These are phyloP conservation scores for Protonemura montana DNA, from an alignment of 2,888 invertebrate species.

Conservation along the genomic window DNA sequence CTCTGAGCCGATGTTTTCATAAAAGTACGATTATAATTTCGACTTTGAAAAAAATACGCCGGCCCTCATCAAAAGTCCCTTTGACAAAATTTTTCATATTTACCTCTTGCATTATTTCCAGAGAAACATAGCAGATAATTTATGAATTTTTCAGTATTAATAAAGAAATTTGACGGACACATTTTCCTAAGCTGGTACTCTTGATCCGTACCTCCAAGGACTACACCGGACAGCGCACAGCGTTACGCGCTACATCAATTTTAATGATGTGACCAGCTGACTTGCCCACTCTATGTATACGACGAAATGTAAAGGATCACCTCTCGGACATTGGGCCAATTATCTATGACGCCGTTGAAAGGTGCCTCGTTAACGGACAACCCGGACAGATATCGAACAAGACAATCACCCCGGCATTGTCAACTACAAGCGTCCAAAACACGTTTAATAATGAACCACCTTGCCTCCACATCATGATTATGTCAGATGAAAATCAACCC, in stretches of 20 bases:
- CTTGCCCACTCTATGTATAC: not conserved
- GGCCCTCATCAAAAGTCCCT: not conserved
- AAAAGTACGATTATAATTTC: not conserved
- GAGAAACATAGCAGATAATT: not conserved
- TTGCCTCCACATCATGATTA: not conserved
- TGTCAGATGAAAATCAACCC: not conserved
- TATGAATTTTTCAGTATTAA: not conserved
- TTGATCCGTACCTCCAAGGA: not conserved
- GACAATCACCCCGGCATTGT: not conserved
- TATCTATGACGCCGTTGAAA: conserved; percentile 1
- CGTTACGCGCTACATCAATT: conserved; percentile 21
- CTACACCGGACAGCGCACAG: not conserved
- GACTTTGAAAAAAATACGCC: not conserved
- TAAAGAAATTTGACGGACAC: not conserved
- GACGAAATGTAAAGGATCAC: not conserved
- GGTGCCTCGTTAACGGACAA: not conserved
- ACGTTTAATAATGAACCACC: not conserved
- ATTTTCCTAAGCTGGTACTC: not conserved
- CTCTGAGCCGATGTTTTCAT: no score
- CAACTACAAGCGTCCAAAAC: not conserved
- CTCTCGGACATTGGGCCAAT: conserved; percentile 3
- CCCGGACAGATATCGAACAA: not conserved
- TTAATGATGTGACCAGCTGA: conserved; percentile 16
- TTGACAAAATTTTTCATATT: not conserved
- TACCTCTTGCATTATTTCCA: not conserved